Base-by-base conservation (phyloP, 1,140 invertebrate species). In the Sycobia sp. region DNA sequence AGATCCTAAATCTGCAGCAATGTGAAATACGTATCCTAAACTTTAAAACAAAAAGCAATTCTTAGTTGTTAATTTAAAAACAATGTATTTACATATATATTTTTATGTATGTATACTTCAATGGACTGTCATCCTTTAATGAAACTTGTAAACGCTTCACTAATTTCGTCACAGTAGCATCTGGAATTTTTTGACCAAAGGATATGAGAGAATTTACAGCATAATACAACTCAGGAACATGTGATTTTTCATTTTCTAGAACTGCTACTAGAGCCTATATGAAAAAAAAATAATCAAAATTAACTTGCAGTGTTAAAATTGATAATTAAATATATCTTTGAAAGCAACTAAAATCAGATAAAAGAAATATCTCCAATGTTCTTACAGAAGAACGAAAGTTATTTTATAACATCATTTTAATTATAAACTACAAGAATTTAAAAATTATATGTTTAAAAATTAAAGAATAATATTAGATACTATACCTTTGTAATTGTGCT, bases 11-110 rank as follows among this genome's bases (percentile, higher is more conserved):
- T 83, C 83, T 22, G 92, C 80, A 38, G 92, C 92, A 59, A 94
- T 86, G 65, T 91, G 88, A 67, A 97, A 93, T 39, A 90, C 86
- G 79, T 95, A 93, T 0, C 91, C 94, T 65, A 95, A 85, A 73
- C 90, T 95, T 3, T 32, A 50, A 22, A 39, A 63, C 29, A 58
- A 47, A 56, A 32, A 32, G 11, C 29, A 32, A 7, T 32, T 55
- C 32, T 36, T 9, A 16, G 14, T 39, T 11, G 14, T 11, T 27
- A 22, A 16, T 1, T 38, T 46, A 27, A 43, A 55, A 51, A 13
- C 22, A 36, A 39, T 20, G 1, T 29, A 27, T 16, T n/a, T n/a
- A n/a, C n/a, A n/a, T n/a, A 20, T 5, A 10, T 46, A 22, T 20
- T 29, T 20, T 22, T 11, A 39, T 83, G 20, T 18, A 29, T 51